Conservation (phyloP, 2,113 vertebrate genomes). For the Zapornia atra region DNA sequence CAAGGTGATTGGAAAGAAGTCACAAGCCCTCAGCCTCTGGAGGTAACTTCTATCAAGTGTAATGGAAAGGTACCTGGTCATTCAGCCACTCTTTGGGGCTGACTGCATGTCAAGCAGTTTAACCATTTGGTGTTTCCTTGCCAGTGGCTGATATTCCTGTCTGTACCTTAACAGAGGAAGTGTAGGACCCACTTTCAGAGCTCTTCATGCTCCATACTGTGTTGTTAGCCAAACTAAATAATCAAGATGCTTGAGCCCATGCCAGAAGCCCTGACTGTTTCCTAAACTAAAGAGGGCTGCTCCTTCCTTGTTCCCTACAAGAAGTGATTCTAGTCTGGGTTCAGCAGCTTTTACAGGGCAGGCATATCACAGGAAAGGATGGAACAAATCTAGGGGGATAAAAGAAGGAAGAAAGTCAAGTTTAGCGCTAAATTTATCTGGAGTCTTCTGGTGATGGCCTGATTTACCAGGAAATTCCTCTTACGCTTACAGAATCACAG, state of each 20-base stretch:
- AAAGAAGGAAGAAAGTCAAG: neutral
- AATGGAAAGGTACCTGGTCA: too few relatives aligned
- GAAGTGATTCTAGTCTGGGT: neutral
- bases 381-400: neutral
- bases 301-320: neutral
- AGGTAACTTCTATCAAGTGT: too few relatives aligned
- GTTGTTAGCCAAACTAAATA: neutral
- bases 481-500: too few relatives aligned
- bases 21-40: too few relatives aligned
- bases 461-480: neutral
- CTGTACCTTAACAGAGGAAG: neutral
- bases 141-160: neutral
- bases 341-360: neutral
- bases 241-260: neutral
- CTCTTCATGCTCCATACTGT: neutral
- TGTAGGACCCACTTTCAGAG: neutral
- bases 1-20: too few relatives aligned
- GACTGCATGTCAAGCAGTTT: neutral
- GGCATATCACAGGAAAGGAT: neutral
- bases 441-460: neutral
- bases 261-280: neutral
- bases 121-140: conserved; percentile 7
- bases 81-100: too few relatives aligned
- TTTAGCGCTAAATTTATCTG: neutral
- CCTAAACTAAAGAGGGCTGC: neutral